Percentiles rank a stretch among this genome's conserved stretches.
Conservation (phyloP, 2,888 invertebrate genomes). For the Abrostola tripartita region DNA sequence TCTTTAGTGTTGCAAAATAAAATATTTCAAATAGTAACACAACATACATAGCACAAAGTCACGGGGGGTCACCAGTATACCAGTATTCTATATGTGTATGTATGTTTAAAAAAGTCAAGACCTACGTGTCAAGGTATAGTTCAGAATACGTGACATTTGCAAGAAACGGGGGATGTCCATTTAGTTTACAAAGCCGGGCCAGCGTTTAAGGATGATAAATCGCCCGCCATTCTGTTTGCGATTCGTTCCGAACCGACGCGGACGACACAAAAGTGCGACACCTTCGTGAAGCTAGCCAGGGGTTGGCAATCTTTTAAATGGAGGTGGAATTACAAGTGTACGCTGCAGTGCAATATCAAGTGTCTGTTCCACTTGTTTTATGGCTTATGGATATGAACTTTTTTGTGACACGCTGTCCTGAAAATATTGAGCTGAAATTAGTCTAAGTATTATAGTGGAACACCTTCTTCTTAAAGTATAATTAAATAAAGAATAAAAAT, state of each 20-base stretch:
- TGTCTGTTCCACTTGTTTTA: no score
- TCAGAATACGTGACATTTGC: slow-evolving; percentile 82
- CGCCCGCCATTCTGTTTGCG: slow-evolving; percentile 76
- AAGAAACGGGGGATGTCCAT: slow-evolving; percentile 81
- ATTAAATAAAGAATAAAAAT: no score
- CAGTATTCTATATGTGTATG: slow-evolving; percentile 28
- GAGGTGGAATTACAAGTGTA: background rate
- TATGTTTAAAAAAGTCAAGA: slow-evolving; percentile 30
- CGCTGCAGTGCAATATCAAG: background rate
- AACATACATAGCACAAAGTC: background rate
- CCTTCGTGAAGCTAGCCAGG: slow-evolving; percentile 61
- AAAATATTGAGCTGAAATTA: no score
- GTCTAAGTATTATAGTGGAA: no score
- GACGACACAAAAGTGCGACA: slow-evolving; percentile 79
- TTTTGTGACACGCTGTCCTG: no score
- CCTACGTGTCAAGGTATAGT: slow-evolving; percentile 72
- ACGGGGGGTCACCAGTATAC: slow-evolving; percentile 18
- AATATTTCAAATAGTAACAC: background rate
- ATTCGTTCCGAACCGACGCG: slow-evolving; percentile 84
- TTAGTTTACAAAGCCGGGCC: slow-evolving; percentile 75
- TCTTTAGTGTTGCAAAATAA: no score
- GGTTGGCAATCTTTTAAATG: slow-evolving; percentile 42
- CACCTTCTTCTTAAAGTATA: no score
- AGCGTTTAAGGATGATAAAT: slow-evolving; percentile 87
- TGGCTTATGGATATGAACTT: no score